Percentiles rank a stretch among this genome's conserved stretches.
phyloP scores from a whole-genome alignment of 30 jellyfish, hydroid and myxozoan genomes.

The Aurelia aurita complex sp. Pacific region DNA sequence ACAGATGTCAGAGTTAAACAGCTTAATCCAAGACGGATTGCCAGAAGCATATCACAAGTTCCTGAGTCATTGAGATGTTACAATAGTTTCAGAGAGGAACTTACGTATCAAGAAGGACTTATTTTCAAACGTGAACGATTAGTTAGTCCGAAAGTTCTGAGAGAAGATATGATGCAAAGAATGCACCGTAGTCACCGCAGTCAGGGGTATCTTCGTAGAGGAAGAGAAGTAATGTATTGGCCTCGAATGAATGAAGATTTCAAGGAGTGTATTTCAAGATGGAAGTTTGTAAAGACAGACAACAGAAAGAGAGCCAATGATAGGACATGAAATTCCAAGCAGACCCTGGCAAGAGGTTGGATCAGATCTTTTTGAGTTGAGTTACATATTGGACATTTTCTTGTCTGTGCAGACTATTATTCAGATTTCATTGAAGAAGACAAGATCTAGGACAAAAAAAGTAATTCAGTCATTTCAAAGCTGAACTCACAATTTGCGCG shows the following conservation, averaged over 20 bases:
- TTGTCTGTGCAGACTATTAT: constrained; percentile 36
- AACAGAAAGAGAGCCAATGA: constrained; percentile 31
- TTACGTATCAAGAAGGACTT: not conserved
- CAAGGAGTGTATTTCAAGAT: constrained; percentile 27
- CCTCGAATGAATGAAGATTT: constrained; percentile 43
- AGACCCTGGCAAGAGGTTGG: not conserved
- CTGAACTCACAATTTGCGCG: constrained; percentile 4
- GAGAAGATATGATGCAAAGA: constrained; percentile 12
- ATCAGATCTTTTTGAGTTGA: constrained; percentile 29
- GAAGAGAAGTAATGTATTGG: constrained; percentile 41
- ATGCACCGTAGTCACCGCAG: constrained; percentile 38
- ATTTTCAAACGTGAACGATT: constrained; percentile 55
- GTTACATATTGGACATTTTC: not conserved
- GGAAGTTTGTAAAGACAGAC: constrained; percentile 14
- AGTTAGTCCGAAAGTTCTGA: constrained; percentile 48
- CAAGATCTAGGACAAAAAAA: constrained; percentile 23
- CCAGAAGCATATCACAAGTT: constrained; percentile 38
- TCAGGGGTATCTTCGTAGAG: constrained; percentile 31
- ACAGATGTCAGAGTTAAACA: constrained; percentile 18
- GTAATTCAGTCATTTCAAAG: not conserved
- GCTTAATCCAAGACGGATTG: constrained; percentile 57
- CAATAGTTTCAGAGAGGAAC: not conserved
- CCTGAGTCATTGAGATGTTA: constrained; percentile 19
- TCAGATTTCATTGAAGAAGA: constrained; percentile 16
- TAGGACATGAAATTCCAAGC: constrained; percentile 24